Percentiles rank a stretch among this genome's conserved stretches.
phyloP scores from a whole-genome alignment of 2,113 vertebrate genomes.

The Megaceryle maxima region DNA sequence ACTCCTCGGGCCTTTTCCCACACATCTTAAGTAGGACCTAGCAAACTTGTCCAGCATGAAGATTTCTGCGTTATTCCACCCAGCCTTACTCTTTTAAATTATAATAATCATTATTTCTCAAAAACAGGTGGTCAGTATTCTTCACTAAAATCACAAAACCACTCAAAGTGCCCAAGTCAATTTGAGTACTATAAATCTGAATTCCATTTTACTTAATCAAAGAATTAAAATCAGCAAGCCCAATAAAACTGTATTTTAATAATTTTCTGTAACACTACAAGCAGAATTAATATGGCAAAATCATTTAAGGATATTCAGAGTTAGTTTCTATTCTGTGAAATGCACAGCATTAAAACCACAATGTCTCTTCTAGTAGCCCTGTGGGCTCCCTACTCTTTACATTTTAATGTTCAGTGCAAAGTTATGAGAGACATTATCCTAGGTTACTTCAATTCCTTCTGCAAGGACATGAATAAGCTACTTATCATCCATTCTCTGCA shows the following conservation, averaged over 20 bases:
- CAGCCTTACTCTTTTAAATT: neutral
- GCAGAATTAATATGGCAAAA: neutral
- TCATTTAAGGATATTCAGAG: neutral
- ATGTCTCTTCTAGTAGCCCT: neutral
- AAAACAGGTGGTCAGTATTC: neutral
- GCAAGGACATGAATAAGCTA: neutral
- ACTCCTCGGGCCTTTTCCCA: neutral
- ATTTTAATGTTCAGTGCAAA: neutral
- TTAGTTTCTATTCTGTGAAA: neutral
- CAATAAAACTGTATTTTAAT: neutral
- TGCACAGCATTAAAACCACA: rapidly evolving
- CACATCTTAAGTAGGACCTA: rapidly evolving
- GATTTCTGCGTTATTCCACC: neutral
- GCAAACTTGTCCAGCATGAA: neutral
- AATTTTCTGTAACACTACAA: neutral
- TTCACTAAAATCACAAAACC: neutral
- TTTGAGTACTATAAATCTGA: neutral
- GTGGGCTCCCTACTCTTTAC: neutral
- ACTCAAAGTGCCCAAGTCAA: neutral
- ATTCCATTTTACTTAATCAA: neutral
- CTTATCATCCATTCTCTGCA: neutral
- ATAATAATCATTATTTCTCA: neutral
- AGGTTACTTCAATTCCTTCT: neutral
- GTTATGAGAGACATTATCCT: neutral
- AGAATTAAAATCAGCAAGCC: neutral